Evolutionary conservation across 2,888 invertebrate species (phyloP).

Genomic region (Scrobipalpa atriplicella): DNA sequence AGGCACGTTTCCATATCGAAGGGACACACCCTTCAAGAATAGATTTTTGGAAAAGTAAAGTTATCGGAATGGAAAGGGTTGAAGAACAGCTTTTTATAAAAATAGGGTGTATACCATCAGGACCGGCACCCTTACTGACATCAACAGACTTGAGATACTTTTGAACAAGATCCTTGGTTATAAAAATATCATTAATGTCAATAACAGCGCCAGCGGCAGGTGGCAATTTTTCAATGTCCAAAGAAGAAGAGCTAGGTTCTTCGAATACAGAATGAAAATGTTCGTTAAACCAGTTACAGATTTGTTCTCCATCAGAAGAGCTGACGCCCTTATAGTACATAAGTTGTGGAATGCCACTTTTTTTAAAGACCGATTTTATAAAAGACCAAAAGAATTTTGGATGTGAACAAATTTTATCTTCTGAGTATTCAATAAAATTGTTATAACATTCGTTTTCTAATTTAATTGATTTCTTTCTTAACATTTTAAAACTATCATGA

Average conservation of each 20-base stretch:
- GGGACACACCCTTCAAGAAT: neutral
- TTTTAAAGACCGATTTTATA: constrained; percentile 11
- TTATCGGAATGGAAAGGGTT: neutral
- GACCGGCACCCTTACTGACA: constrained; percentile 23
- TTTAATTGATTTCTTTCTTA: constrained; percentile 24
- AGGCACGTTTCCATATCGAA: neutral
- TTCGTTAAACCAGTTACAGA: constrained; percentile 23
- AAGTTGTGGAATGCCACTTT: constrained; percentile 5
- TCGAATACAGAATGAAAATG: too few relatives aligned
- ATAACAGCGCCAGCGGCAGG: neutral
- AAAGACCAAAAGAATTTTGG: too few relatives aligned
- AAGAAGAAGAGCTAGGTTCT: neutral
- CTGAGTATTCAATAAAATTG: constrained; percentile 10
- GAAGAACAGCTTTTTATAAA: too few relatives aligned
- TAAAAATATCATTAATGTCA: constrained; percentile 15
- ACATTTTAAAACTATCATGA: constrained; percentile 24
- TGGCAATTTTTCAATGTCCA: neutral
- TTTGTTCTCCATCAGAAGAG: constrained; percentile 13
- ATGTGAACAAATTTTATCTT: constrained; percentile 24
- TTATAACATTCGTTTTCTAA: constrained; percentile 24
- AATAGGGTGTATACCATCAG: constrained; percentile 4
- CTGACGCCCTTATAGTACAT: neutral
- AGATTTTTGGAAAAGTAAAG: constrained; percentile 12
- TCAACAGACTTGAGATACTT: constrained; percentile 6
- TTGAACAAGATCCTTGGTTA: constrained; percentile 9